Evolutionary conservation across 2,113 vertebrate genomes (phyloP).

Genomic region (Ceyx margarethae): DNA sequence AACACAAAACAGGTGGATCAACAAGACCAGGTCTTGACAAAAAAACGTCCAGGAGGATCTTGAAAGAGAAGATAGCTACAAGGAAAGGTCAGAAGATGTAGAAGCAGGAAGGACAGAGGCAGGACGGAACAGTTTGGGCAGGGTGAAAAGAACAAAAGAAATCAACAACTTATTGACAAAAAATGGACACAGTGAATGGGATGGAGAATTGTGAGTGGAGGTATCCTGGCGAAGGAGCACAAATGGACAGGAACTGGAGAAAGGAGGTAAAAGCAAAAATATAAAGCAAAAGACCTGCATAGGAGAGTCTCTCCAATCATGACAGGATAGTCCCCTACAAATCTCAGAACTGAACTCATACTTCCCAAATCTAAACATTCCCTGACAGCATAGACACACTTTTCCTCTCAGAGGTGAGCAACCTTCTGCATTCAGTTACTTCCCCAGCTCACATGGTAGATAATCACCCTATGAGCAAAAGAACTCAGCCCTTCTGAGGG

Average conservation of each 20-base stretch:
- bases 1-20: not conserved
- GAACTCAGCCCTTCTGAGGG: not conserved
- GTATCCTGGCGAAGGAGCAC: not conserved
- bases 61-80: not conserved
- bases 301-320: not conserved
- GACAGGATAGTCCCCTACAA: not conserved
- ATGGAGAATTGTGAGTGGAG: not conserved
- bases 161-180: not conserved
- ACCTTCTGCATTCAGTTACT: not conserved
- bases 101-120: not conserved
- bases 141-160: not conserved
- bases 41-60: not conserved
- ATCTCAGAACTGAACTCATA: not conserved
- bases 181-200: not conserved
- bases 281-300: not conserved
- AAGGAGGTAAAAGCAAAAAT: not conserved
- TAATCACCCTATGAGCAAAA: not conserved
- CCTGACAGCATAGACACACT: not conserved
- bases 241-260: not conserved
- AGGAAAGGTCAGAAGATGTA: not conserved
- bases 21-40: not conserved
- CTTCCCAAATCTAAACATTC: not conserved
- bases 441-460: not conserved
- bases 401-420: not conserved
- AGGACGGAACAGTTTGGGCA: rapidly evolving